Percentiles rank a stretch among this genome's conserved stretches.
Conservation (phyloP, 2,797 vertebrate genomes). For the Oreortyx pictus region DNA sequence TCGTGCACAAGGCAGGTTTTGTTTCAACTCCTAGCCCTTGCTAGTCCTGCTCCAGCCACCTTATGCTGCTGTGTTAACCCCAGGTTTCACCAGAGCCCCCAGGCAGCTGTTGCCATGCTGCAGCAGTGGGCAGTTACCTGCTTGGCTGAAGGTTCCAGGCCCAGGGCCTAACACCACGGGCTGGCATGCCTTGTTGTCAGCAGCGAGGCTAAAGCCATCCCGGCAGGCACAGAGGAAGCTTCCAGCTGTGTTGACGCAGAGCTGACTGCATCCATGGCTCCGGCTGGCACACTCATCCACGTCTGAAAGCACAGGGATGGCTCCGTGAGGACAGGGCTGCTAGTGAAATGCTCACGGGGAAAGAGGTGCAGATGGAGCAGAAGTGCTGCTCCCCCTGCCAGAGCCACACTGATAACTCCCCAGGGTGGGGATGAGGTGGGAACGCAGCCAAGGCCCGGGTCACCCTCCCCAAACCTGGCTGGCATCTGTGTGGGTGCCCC, state of each 20-base stretch:
- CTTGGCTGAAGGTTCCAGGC: background rate
- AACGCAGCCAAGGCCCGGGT: background rate
- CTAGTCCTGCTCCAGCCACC: background rate
- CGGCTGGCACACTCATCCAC: constrained; percentile 86
- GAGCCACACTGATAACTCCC: rapidly evolving
- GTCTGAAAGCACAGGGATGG: constrained; percentile 76
- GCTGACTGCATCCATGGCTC: constrained; percentile 80
- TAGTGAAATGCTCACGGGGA: background rate
- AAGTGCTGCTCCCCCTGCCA: background rate
- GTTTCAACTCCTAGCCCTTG: background rate
- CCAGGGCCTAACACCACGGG: background rate
- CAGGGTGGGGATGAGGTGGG: background rate
- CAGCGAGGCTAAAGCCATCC: constrained; percentile 80
- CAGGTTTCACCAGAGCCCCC: background rate
- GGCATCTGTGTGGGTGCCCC: rapidly evolving
- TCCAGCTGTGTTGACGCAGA: constrained; percentile 86
- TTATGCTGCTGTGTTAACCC: background rate
- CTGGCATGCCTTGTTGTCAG: constrained; percentile 76
- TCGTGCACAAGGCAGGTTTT: background rate
- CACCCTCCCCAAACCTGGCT: background rate
- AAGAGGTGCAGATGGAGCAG: rapidly evolving
- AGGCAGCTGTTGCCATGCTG: background rate
- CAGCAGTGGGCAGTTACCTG: constrained; percentile 21
- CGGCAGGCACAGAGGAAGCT: constrained; percentile 86
- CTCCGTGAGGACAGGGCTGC: background rate